These are phyloP conservation scores for Ceratosolen fusciceps DNA, from an alignment of 1,140 invertebrate species.

Conservation along the genomic window DNA sequence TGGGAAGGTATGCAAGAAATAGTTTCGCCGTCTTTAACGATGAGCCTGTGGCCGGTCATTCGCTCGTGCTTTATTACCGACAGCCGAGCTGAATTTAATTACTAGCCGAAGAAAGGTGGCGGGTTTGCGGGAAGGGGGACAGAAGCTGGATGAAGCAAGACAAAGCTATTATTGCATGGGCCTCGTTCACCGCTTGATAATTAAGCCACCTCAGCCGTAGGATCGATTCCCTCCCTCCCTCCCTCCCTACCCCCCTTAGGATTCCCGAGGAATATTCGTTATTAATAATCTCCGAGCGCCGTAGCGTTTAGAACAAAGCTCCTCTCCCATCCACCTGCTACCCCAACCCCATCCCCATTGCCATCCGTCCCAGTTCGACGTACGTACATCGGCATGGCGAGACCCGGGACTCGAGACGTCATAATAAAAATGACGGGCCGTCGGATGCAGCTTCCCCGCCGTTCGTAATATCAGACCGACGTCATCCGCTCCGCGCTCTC, in stretches of 20 bases:
- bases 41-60: background rate
- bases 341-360: no score
- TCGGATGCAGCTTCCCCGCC: no score
- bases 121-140: background rate
- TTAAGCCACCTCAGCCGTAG: conserved; percentile 8
- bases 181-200: background rate
- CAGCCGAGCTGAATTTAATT: conserved; percentile 49
- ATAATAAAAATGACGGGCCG: no score
- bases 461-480: no score
- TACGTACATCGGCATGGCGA: no score
- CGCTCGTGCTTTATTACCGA: conserved; percentile 39
- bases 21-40: conserved; percentile 46
- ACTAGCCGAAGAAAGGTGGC: conserved; percentile 31
- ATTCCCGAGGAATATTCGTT: background rate
- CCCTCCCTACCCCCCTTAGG: no score
- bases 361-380: no score
- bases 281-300: background rate
- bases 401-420: no score
- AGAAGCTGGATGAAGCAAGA: background rate
- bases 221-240: background rate
- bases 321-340: no score
- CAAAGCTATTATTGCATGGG: conserved; percentile 11
- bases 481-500: no score
- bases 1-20: conserved; percentile 32
- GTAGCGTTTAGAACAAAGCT: no score